Evolutionary conservation across 2,797 vertebrate species (phyloP).

Genomic region (Alosa sapidissima): DNA sequence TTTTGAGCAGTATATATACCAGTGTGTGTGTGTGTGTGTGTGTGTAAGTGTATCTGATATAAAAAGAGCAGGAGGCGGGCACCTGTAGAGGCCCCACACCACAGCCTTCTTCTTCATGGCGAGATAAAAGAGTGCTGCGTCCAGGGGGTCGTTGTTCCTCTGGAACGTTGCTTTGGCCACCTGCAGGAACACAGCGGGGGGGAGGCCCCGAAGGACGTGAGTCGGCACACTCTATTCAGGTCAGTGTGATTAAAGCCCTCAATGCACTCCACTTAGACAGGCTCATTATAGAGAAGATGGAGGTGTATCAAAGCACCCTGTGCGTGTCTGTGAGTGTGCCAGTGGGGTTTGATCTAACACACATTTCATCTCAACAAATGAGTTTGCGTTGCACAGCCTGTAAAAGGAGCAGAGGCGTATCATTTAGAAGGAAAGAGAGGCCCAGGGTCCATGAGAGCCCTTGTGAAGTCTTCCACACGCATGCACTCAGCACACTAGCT

Average conservation of each 20-base stretch:
- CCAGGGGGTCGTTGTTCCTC: slow-evolving; percentile 91
- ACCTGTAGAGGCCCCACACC: slow-evolving; percentile 98
- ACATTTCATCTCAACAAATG: slow-evolving; percentile 3
- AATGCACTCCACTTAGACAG: background rate
- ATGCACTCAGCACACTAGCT: background rate
- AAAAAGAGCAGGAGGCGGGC: slow-evolving; percentile 33
- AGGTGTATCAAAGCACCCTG: background rate
- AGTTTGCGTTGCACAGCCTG: slow-evolving; percentile 6
- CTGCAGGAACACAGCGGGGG: slow-evolving; percentile 63
- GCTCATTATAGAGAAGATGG: background rate
- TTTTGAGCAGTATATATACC: background rate
- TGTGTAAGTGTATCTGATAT: background rate
- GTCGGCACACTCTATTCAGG: background rate
- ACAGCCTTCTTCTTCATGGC: slow-evolving; percentile 98
- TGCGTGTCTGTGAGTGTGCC: background rate
- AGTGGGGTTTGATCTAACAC: background rate
- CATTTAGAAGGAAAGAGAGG: background rate
- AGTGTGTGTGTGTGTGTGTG: slow-evolving; percentile 11
- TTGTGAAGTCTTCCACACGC: background rate
- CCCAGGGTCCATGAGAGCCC: background rate
- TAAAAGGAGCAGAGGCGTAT: background rate
- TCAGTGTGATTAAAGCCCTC: background rate
- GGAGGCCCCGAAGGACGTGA: background rate
- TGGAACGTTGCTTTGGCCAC: slow-evolving; percentile 96
- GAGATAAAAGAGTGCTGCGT: slow-evolving; percentile 95